Evolutionary conservation across 2,113 vertebrate genomes (phyloP).

Genomic region (Chloropsis cyanopogon): DNA sequence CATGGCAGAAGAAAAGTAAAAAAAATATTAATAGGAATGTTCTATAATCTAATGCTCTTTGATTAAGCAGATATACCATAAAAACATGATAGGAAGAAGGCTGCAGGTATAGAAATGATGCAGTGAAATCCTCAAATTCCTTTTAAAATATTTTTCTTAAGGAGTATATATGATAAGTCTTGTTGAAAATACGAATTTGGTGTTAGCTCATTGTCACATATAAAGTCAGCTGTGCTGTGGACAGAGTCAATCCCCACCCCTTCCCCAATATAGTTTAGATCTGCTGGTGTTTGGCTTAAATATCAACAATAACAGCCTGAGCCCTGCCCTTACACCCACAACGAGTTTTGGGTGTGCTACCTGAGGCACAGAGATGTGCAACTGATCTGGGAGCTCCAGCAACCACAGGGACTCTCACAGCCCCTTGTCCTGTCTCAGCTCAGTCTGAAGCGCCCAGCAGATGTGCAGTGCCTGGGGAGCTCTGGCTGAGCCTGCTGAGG

Average conservation of each 20-base stretch:
- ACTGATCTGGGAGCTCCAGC: background rate
- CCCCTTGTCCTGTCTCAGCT: background rate
- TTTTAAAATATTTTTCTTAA: background rate
- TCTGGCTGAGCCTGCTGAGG: background rate
- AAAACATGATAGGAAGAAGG: background rate
- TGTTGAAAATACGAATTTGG: background rate
- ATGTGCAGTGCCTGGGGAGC: background rate
- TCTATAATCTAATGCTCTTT: background rate
- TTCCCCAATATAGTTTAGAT: background rate
- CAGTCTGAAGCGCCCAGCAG: background rate
- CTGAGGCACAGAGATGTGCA: too few relatives aligned
- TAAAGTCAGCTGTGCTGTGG: background rate
- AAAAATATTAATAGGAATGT: background rate
- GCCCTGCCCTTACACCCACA: background rate
- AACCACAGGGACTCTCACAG: accelerated
- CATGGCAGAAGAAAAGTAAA: background rate
- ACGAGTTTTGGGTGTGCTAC: background rate
- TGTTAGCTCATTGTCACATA: background rate
- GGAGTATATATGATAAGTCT: background rate
- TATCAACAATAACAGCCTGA: background rate
- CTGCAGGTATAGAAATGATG: background rate
- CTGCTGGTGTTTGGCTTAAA: background rate
- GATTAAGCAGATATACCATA: background rate
- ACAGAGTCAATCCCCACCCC: background rate
- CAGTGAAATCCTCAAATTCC: background rate